These are phyloP conservation scores for Pangasianodon gigas DNA, from an alignment of 2,113 vertebrate species.

Conservation along the genomic window DNA sequence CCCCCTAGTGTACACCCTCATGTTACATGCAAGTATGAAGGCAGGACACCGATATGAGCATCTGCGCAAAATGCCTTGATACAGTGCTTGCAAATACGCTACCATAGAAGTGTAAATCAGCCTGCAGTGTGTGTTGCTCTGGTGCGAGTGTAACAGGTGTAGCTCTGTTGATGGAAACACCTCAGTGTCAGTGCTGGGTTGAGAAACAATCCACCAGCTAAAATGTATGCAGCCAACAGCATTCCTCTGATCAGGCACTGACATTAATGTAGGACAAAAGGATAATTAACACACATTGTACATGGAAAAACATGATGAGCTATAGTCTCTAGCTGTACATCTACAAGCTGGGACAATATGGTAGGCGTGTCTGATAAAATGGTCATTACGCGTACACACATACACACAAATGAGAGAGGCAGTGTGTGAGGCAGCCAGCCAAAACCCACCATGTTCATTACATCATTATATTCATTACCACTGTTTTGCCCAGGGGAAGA, in stretches of 20 bases:
- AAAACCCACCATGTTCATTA: conserved; percentile 14
- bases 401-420: neutral
- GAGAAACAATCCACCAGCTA: neutral
- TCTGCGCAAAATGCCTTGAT: neutral
- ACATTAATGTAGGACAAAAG: neutral
- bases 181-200: neutral
- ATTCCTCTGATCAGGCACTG: neutral
- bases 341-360: neutral
- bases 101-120: neutral
- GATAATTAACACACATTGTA: neutral
- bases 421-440: conserved; percentile 17
- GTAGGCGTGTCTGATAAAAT: neutral
- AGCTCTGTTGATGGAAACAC: neutral
- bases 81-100: neutral
- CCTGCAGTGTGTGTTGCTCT: neutral
- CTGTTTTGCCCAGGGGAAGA: neutral
- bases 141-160: neutral
- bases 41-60: neutral
- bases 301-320: neutral
- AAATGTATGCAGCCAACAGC: neutral
- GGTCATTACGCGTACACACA: neutral
- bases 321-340: neutral
- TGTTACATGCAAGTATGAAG: neutral
- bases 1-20: neutral
- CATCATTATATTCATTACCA: conserved; percentile 27